Evolutionary conservation across 1,140 invertebrate genomes (phyloP), one percentile per base, ranked within the genome.

Genomic region (Anastrepha obliqua): DNA sequence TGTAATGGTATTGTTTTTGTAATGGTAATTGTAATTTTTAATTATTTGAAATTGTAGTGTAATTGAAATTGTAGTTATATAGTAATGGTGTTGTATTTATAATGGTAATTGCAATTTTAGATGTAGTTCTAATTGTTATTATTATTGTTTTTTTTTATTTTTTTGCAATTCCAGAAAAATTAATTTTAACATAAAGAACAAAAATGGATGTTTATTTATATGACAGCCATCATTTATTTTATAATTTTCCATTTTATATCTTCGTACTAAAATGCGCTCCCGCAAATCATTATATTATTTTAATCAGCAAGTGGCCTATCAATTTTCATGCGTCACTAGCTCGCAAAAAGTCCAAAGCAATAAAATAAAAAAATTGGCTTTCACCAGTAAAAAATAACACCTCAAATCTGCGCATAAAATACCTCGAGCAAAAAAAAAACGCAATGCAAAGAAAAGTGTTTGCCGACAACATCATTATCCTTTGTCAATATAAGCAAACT

Each of bases 401-500:
- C 29, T 29, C 29, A 29, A 29, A 29, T 29, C 29, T 29, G 29
- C 3, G 5, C 3, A 44, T 11, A 13, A 9, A 70, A 2, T 17
- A 44, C 70, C 7, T 8, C 47, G 17, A 78, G n/a, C 13, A 81
- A 74, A 15, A 74, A 6, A 74, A 47, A 47, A 15, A 44, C 29
- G 29, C 39, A 42, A 13, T 17, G 44, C 17, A 74, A 74, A 81
- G 20, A 81, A 81, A 81, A 81, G 1, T 51, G 74, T 58, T 81
- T 55, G 47, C 17, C 74, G 47, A 81, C 74, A 81, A 81, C 74
- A 55, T 81, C 74, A 81, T 81, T 81, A 81, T 55, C 74, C 74
- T n/a, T 81, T 81, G 74, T 81, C 74, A 81, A 51, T 81, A 29
- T 17, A 81, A 81, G 60, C 60, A 62, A 8, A 62, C 60, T 13